Evolutionary conservation across 2,113 vertebrate species (phyloP), one percentile per base, ranked within the genome.

Genomic region (Rhipidura dahli): DNA sequence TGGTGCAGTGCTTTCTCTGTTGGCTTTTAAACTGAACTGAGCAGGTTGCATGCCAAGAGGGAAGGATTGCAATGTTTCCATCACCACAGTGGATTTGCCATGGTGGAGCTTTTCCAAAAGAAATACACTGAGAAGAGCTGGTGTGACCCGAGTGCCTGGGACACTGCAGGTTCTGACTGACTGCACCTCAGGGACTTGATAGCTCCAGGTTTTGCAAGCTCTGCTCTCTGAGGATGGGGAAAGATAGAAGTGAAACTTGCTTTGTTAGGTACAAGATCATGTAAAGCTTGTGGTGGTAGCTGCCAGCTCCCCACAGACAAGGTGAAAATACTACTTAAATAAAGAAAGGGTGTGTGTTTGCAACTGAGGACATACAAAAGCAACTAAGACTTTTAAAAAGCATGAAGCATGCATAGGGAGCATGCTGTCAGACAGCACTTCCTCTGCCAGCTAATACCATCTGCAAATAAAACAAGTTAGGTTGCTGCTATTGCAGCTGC

Each of bases 401-500:
- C 39, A 15, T 15, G 47, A 69, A 77, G 23, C 10, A 24, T 35
- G 18, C 20, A 7, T 10, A 37, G 88, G 2, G 8, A 79, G 26
- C 51, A 0, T 50, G n/a, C 56, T 75, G 50, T 75, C 84, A 76
- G 80, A 59, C 8, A 37, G 1, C 22, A 10, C 21, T 51, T 77
- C 66, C 65, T 56, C 59, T 91, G 84, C 37, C 65, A 96, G 90
- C 77, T 80, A 85, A 44, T 61, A 42, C 33, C 30, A 69, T 54
- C 85, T 4, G 18, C 72, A 87, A 89, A 84, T 93, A 87, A 94
- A 96, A 77, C 47, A 77, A 70, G 73, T 81, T 61, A 19, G 85
- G 42, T 66, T 81, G 76, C 80, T 96, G 90, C 82, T 78, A 9
- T 54, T 95, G 92, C 80, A 78, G 73, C 66, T 69, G 86, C 91